Conservation (phyloP, 2,888 invertebrate genomes). For the Eupithecia dodoneata region DNA sequence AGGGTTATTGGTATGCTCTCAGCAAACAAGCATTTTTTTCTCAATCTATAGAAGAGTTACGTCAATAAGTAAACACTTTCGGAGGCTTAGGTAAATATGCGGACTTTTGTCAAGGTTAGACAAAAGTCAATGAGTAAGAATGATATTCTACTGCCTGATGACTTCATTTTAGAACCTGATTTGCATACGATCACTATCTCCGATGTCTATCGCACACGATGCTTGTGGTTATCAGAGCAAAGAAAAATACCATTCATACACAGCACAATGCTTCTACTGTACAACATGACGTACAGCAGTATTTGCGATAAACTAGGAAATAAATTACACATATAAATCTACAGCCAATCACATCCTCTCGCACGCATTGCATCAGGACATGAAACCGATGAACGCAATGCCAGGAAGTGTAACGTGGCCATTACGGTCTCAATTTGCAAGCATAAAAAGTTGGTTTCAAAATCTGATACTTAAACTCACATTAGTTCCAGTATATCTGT, state of each 20-base stretch:
- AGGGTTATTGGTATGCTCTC: slow-evolving; percentile 60
- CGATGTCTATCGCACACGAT: slow-evolving; percentile 5
- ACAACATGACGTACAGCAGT: not conserved
- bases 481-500: slow-evolving; percentile 67
- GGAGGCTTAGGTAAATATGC: not conserved
- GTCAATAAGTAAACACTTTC: slow-evolving; percentile 52
- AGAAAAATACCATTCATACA: not conserved
- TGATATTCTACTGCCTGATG: slow-evolving; percentile 8
- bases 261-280: not conserved
- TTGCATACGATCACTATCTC: slow-evolving; percentile 12
- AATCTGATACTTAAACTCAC: slow-evolving; percentile 62
- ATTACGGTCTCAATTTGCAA: slow-evolving; percentile 44
- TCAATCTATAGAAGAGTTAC: slow-evolving; percentile 61
- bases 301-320: slow-evolving; percentile 73
- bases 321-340: slow-evolving; percentile 57
- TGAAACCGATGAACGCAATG: slow-evolving; percentile 50
- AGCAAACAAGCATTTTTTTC: slow-evolving; percentile 54
- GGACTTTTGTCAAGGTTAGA: not conserved
- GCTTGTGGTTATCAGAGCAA: not conserved
- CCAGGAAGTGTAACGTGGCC: slow-evolving; percentile 42
- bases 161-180: slow-evolving; percentile 23
- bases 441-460: slow-evolving; percentile 26
- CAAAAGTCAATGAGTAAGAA: not conserved
- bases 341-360: slow-evolving; percentile 56
- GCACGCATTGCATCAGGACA: slow-evolving; percentile 62